Percentiles rank a stretch among this genome's conserved stretches.
phyloP scores from a whole-genome alignment of 2,113 vertebrate species.

The Alethe castanea region DNA sequence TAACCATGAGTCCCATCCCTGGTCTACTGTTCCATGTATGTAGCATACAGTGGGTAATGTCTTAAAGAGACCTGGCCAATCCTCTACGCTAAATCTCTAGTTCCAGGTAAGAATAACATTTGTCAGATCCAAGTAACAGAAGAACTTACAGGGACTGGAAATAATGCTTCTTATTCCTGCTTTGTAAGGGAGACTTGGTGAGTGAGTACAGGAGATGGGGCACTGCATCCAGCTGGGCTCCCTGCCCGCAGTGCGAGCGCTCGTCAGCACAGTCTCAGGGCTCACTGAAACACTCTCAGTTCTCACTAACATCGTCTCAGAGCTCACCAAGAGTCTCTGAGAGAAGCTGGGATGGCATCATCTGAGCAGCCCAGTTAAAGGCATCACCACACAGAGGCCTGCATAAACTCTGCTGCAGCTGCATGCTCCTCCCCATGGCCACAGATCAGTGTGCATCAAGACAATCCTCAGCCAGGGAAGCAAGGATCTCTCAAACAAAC shows the following conservation, averaged over 20 bases:
- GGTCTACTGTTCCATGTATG: fast-evolving
- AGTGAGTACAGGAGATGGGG: fast-evolving
- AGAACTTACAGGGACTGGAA: neutral
- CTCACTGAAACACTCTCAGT: neutral
- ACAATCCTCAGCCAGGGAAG: neutral
- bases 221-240: neutral
- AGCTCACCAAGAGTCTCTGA: neutral
- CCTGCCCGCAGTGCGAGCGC: fast-evolving
- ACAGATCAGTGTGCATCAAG: neutral
- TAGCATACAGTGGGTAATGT: neutral
- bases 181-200: neutral
- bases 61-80: neutral
- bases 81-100: neutral
- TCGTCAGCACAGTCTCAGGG: neutral
- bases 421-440: neutral
- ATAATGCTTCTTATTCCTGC: neutral
- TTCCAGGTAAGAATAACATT: neutral
- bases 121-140: neutral
- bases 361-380: neutral
- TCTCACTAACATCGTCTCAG: fast-evolving
- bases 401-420: neutral
- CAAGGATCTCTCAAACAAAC: neutral
- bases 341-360: neutral
- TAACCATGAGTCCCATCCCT: neutral
- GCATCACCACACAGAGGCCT: neutral